These are phyloP conservation scores for Ypsolopha sequella DNA, from an alignment of 2,888 invertebrate genomes.

Conservation along the genomic window DNA sequence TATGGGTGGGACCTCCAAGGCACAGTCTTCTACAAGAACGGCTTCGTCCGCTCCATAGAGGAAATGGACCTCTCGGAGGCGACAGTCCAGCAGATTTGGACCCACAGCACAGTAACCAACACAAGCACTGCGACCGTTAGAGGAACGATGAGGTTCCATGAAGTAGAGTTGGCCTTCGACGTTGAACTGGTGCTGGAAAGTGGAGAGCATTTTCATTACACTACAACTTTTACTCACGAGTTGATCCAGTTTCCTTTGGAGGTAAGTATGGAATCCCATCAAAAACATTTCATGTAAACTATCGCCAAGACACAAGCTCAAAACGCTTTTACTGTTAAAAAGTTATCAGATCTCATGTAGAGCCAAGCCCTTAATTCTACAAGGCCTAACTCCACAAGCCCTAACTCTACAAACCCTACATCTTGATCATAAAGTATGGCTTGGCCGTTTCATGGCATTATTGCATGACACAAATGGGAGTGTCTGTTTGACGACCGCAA, in stretches of 20 bases:
- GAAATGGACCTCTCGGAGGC: neutral
- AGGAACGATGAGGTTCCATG: neutral
- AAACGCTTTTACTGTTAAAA: too few species aligned
- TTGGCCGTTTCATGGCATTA: too few species aligned
- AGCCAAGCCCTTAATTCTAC: too few species aligned
- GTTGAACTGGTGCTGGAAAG: neutral
- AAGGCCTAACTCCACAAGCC: too few species aligned
- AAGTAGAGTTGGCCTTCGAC: neutral
- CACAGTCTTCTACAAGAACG: neutral
- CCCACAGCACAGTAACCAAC: too few species aligned
- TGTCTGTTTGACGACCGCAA: too few species aligned
- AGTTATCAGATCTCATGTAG: too few species aligned
- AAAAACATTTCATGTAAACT: too few species aligned
- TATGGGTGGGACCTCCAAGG: conserved; percentile 3
- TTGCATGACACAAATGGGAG: too few species aligned
- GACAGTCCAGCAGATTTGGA: neutral
- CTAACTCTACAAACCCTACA: too few species aligned
- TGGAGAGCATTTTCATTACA: neutral
- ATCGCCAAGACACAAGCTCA: too few species aligned
- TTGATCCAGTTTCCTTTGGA: neutral
- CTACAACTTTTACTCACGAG: neutral
- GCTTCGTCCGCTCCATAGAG: neutral
- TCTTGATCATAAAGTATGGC: too few species aligned
- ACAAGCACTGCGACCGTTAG: neutral
- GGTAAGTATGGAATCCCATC: neutral